phyloP scores from a whole-genome alignment of 92 coral and sea anemone genomes.

The Porites lobata region DNA sequence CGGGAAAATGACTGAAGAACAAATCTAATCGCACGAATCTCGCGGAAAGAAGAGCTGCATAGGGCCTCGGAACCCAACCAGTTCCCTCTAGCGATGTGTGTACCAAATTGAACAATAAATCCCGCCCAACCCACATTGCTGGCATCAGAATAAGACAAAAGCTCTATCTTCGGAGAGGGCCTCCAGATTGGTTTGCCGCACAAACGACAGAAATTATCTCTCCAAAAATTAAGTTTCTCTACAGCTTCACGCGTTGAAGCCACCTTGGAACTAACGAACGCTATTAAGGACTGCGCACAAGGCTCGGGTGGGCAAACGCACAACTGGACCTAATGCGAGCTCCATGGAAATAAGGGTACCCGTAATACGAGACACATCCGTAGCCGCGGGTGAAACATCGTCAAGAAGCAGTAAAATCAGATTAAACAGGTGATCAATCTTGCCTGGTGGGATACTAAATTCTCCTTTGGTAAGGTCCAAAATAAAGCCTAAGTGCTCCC shows the following conservation, averaged over 20 bases:
- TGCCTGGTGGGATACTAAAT: not conserved
- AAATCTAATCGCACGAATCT: constrained; percentile 46
- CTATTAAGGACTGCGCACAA: constrained; percentile 62
- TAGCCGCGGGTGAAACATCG: not conserved
- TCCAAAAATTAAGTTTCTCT: constrained; percentile 52
- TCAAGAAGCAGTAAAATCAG: constrained; percentile 34
- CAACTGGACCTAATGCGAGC: constrained; percentile 69
- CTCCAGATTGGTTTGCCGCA: not conserved
- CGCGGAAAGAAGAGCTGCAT: constrained; percentile 53
- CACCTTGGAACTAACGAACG: constrained; percentile 38
- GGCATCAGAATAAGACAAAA: constrained; percentile 22
- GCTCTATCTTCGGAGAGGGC: too few species aligned
- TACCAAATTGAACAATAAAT: constrained; percentile 32
- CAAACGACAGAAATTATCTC: constrained; percentile 51
- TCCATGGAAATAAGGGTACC: constrained; percentile 71
- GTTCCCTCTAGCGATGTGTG: constrained; percentile 46
- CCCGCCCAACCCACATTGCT: constrained; percentile 55
- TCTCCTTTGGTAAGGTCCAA: constrained; percentile 2
- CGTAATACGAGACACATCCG: constrained; percentile 46
- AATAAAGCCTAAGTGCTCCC: constrained; percentile 60
- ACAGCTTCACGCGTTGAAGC: constrained; percentile 23
- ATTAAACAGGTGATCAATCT: constrained; percentile 12
- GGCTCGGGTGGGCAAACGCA: constrained; percentile 59
- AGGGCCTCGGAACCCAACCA: constrained; percentile 50
- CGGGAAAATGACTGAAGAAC: constrained; percentile 37